Conservation (phyloP, 2,888 invertebrate genomes). For the Xylota sylvarum region DNA sequence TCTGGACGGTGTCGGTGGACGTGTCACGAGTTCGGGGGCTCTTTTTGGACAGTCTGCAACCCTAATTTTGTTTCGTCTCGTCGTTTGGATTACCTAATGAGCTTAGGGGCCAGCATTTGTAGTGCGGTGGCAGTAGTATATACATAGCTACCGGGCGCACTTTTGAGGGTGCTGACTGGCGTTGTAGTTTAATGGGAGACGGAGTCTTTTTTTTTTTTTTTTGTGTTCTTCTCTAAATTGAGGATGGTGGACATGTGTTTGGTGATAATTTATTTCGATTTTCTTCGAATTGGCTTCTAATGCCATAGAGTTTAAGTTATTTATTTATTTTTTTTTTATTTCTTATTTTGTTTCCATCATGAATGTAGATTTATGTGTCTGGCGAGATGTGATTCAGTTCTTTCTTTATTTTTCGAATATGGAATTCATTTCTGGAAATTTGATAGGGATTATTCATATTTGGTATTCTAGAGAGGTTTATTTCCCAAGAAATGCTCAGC, state of each 20-base stretch:
- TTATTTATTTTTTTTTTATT: constrained; percentile 8
- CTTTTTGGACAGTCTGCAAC: constrained; percentile 50
- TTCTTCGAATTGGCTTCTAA: constrained; percentile 62
- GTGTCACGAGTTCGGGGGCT: constrained; percentile 30
- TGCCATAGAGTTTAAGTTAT: constrained; percentile 17
- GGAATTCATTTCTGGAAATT: constrained; percentile 34
- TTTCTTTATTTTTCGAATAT: not conserved
- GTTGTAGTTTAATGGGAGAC: constrained; percentile 2
- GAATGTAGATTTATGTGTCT: constrained; percentile 65
- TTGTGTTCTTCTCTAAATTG: constrained; percentile 7
- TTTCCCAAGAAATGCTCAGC: not conserved
- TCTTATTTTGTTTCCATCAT: constrained; percentile 7
- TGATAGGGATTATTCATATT: constrained; percentile 44
- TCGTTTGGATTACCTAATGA: constrained; percentile 70
- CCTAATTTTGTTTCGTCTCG: constrained; percentile 60
- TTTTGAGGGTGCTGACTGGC: constrained; percentile 44
- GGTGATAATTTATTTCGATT: constrained; percentile 70
- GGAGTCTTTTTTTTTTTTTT: not conserved
- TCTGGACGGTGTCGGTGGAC: constrained; percentile 47
- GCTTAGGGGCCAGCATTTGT: constrained; percentile 34
- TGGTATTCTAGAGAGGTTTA: constrained; percentile 30
- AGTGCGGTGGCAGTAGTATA: not conserved
- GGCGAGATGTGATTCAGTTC: constrained; percentile 58
- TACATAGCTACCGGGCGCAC: constrained; percentile 39
- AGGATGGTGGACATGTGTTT: constrained; percentile 56